Evolutionary conservation across 2,888 invertebrate genomes (phyloP), one percentile per base, ranked within the genome.

Genomic region (Podabrus alpinus): DNA sequence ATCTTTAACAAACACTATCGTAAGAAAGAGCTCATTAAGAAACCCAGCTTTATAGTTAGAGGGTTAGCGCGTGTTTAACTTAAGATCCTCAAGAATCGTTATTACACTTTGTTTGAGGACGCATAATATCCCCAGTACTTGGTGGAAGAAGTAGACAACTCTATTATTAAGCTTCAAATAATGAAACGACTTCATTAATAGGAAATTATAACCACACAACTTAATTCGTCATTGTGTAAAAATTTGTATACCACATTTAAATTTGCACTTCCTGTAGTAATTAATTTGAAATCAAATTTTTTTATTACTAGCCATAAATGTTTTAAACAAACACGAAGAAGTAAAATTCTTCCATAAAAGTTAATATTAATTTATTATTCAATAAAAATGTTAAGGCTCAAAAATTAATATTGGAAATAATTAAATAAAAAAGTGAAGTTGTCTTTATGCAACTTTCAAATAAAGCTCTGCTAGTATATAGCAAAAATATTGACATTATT

Each of bases 51-150:
- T 67, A 24, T 45, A 62, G 59, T 71, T 68, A 17, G 25, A 15
- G 67, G 62, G 71, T 69, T 71, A 75, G 69, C 59, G 19, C 64
- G 61, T 74, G 70, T 45, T 64, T 69, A 15, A 17, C 60, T 62
- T 72, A 59, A 66, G 66, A 66, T 62, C 60, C 72, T 69, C 66
- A 66, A 69, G 75, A 75, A 75, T 17, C 75, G 69, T 75, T 75
- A 66, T 71, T 71, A 62, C 62, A 59, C 69, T 72, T 64, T 17
- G 19, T 64, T 19, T 64, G 21, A 64, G 21, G 45, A 45, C 45
- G 45, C n/a, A 45, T 45, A 45, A 45, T 45, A 45, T n/a, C 45
- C 45, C 45, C 45, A n/a, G 45, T 45, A 45, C 45, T 45, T 45
- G 45, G 45, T 45, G n/a, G n/a, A 45, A 45, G 45, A 45, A 45